Base-by-base conservation (phyloP, 2,888 invertebrate genomes). In the Alloplasta piceator region DNA sequence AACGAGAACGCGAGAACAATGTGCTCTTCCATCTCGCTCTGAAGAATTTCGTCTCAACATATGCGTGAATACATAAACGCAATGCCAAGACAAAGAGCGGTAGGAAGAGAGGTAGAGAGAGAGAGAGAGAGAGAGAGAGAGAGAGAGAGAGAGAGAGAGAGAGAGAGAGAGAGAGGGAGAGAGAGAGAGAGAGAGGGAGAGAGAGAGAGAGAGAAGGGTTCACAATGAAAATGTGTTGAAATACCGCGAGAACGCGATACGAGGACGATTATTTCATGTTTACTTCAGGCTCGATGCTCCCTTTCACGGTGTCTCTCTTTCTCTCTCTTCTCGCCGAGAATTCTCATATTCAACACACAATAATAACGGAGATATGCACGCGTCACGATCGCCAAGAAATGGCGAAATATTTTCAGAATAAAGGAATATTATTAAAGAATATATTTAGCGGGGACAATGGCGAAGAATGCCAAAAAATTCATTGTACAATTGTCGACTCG, bases 191-290 rank as follows among this genome's bases (percentile, higher is more conserved):
- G 6, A 26, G n/a, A n/a, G n/a, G n/a, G n/a, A n/a, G n/a, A n/a
- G n/a, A n/a, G n/a, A n/a, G n/a, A n/a, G n/a, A n/a, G n/a, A n/a
- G n/a, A n/a, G n/a, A 36, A 38, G 38, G 38, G 10, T n/a, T 41
- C 52, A 67, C 61, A 63, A 63, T 39, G 55, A 63, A 72, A 61
- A 26, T 39, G 61, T 66, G 36, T 12, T 55, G 67, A 67, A 55
- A 67, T 67, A 67, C 55, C 55, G 48, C 52, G 52, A 67, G 41
- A 41, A 67, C n/a, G 16, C 38, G 36, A 16, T 39, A 10, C 52
- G 52, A 14, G 12, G 6, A 52, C 52, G 52, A 52, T 52, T 66
- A 38, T 52, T 66, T 38, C 66, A 9, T 10, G 10, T 50, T 46
- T 14, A 10, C 9, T 12, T 48, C 16, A 26, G n/a, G 2, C 38